These are phyloP conservation scores for Sitta carolinensis DNA, from an alignment of 2,797 vertebrate species.

Conservation along the genomic window DNA sequence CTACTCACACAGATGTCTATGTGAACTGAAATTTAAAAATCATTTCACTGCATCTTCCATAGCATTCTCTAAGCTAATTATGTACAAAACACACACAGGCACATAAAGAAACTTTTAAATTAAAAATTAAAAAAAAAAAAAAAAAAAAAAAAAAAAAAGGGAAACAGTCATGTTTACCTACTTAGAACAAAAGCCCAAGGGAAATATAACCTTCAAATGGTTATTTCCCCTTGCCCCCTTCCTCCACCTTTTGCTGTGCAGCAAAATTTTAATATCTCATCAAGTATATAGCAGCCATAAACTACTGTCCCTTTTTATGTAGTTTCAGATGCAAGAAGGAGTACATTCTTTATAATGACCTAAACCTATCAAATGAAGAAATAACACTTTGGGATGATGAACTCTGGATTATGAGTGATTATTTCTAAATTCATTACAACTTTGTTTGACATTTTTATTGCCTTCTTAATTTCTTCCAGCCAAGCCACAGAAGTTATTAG, in stretches of 20 bases:
- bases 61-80: constrained; percentile 38
- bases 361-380: constrained; percentile 68
- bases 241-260: neutral
- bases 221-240: neutral
- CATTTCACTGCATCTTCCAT: constrained; percentile 13
- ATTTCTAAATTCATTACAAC: constrained; percentile 68
- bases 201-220: constrained; percentile 18
- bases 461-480: constrained; percentile 58
- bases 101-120: neutral
- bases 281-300: constrained; percentile 66
- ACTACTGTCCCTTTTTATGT: constrained; percentile 54
- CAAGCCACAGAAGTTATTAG: constrained; percentile 53
- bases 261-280: constrained; percentile 68
- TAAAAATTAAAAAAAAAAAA: neutral
- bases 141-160: neutral
- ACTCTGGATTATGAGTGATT: constrained; percentile 69
- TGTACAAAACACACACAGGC: neutral
- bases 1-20: neutral
- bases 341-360: constrained; percentile 60
- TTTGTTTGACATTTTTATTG: constrained; percentile 64
- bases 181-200: constrained; percentile 14
- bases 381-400: constrained; percentile 55
- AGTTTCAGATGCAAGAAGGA: constrained; percentile 63
- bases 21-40: constrained; percentile 52
- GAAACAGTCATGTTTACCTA: neutral